Conservation (phyloP, 2,113 vertebrate genomes). For the Alethe castanea region DNA sequence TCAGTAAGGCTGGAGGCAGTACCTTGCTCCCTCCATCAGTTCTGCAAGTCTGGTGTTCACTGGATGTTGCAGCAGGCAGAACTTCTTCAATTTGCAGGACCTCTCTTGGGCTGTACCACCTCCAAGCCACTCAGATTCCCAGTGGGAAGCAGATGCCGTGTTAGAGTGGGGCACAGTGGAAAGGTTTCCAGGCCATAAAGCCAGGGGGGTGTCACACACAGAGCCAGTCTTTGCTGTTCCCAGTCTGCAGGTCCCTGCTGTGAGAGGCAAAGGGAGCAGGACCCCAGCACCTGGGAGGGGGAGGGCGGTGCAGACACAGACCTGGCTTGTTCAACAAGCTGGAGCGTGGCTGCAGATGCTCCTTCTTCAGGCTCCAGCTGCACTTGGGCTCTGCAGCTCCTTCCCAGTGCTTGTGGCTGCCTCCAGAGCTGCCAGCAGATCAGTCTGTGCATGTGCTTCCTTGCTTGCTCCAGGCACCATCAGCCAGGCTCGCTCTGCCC, state of each 20-base stretch:
- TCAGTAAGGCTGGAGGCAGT: background rate
- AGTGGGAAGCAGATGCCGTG: background rate
- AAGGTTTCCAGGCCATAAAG: background rate
- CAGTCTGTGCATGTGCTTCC: background rate
- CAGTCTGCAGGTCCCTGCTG: background rate
- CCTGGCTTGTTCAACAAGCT: background rate
- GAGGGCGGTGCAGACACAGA: accelerated
- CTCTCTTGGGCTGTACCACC: background rate
- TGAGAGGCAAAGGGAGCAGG: accelerated
- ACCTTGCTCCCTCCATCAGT: background rate
- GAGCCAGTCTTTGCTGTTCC: background rate
- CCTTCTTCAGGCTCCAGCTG: background rate
- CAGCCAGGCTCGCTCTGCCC: background rate
- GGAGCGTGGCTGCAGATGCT: background rate
- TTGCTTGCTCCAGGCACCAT: background rate
- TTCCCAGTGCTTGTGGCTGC: background rate
- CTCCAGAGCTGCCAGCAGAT: background rate
- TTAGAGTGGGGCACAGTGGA: background rate
- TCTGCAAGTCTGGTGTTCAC: background rate
- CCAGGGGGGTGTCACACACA: accelerated
- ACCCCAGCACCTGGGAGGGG: background rate
- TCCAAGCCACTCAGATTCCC: background rate
- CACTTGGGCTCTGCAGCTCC: background rate
- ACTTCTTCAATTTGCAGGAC: background rate
- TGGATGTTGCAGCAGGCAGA: background rate